These are phyloP conservation scores for Drosophila borborema DNA, from an alignment of 2,888 invertebrate species.

Conservation along the genomic window DNA sequence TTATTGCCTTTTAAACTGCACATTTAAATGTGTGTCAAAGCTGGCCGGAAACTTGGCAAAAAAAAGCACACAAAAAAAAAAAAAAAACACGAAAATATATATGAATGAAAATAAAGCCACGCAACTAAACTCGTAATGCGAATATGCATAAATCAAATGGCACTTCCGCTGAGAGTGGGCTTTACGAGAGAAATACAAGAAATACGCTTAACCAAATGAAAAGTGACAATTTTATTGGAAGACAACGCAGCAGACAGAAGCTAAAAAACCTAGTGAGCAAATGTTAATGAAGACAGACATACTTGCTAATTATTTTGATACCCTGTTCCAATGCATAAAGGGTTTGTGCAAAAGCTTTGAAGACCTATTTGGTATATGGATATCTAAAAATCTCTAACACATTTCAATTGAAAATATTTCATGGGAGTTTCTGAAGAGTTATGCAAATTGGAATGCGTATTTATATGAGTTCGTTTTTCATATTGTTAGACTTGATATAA, in stretches of 20 bases:
- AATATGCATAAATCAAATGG: slow-evolving; percentile 76
- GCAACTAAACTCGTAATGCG: slow-evolving; percentile 59
- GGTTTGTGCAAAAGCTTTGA: background rate
- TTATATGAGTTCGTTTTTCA: background rate
- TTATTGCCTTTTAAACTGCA: slow-evolving; percentile 61
- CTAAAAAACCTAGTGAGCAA: slow-evolving; percentile 29
- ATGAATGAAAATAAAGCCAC: slow-evolving; percentile 10
- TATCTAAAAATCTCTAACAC: background rate
- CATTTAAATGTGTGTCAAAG: slow-evolving; percentile 70
- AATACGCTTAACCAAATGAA: slow-evolving; percentile 48
- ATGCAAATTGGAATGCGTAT: background rate
- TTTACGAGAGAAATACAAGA: slow-evolving; percentile 22
- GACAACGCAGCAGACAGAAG: slow-evolving; percentile 32
- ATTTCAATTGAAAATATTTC: background rate
- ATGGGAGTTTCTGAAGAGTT: background rate
- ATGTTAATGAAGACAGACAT: slow-evolving; percentile 47
- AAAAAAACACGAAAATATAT: background rate
- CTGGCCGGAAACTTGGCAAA: slow-evolving; percentile 69
- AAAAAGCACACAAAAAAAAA: slow-evolving; percentile 28
- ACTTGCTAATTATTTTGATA: slow-evolving; percentile 39
- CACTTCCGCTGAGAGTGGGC: slow-evolving; percentile 71
- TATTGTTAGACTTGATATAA: background rate
- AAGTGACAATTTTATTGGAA: slow-evolving; percentile 79
- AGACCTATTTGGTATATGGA: background rate
- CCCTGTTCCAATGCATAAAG: background rate